Percentiles rank a stretch among this genome's conserved stretches.
Conservation (phyloP, 2,888 invertebrate species). For the Dorcus hopei region DNA sequence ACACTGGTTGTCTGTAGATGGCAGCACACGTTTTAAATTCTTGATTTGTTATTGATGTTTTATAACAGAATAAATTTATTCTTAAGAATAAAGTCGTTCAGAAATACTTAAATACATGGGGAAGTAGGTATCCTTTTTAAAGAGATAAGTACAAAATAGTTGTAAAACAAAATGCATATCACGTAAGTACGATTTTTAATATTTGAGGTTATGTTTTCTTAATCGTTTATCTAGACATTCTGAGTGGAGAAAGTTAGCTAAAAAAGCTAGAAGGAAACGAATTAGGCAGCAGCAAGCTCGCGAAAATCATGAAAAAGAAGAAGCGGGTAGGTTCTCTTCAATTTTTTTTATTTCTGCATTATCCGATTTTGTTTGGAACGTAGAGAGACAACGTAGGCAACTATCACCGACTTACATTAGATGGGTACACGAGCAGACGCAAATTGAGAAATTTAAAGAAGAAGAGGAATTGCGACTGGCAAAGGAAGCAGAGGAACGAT, state of each 20-base stretch:
- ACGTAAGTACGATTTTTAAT: constrained; percentile 18
- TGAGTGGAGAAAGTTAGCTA: constrained; percentile 71
- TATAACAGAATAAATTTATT: no score
- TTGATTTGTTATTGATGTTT: no score
- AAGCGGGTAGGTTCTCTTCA: constrained; percentile 42
- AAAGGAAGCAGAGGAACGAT: constrained; percentile 59
- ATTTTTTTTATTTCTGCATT: background rate
- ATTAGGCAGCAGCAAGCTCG: constrained; percentile 60
- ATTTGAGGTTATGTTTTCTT: constrained; percentile 42
- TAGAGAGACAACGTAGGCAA: constrained; percentile 46
- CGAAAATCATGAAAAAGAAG: constrained; percentile 52
- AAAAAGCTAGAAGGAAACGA: constrained; percentile 68
- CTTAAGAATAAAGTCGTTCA: no score
- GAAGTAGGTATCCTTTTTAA: constrained; percentile 50
- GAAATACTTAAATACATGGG: constrained; percentile 33
- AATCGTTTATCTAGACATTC: constrained; percentile 55
- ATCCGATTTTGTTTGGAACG: background rate
- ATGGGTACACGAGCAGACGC: constrained; percentile 55
- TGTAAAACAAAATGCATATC: constrained; percentile 4
- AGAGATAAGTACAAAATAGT: constrained; percentile 9
- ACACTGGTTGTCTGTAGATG: no score
- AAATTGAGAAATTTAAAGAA: constrained; percentile 53
- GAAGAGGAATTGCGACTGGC: constrained; percentile 57
- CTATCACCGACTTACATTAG: constrained; percentile 52
- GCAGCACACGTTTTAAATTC: no score